A percentile compares a stretch with the other conserved stretches of the same genome.
These are phyloP conservation scores for Caenorhabditis plicata DNA, from an alignment of 2,888 invertebrate species.

Conservation along the genomic window DNA sequence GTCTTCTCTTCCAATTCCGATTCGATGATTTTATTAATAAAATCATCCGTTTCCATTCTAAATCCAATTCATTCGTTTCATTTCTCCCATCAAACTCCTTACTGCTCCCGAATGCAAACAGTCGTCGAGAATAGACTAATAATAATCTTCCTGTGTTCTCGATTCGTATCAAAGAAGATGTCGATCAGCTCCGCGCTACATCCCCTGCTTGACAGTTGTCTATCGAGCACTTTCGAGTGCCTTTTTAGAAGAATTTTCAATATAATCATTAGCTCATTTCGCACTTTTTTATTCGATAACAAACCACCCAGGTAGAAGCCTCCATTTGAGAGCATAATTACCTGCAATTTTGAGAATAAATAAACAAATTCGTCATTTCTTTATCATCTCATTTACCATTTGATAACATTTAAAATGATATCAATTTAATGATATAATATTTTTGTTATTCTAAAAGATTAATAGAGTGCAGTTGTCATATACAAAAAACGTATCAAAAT, in stretches of 20 bases:
- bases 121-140: conserved; percentile 27
- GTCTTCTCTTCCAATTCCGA: conserved; percentile 8
- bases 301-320: conserved; percentile 50
- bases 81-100: conserved; percentile 2
- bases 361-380: too few relatives aligned
- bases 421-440: too few relatives aligned
- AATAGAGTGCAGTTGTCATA: too few relatives aligned
- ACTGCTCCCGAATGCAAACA: conserved; percentile 27
- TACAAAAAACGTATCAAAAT: too few relatives aligned
- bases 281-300: conserved; percentile 18
- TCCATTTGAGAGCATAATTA: conserved; percentile 45
- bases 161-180: conserved; percentile 24
- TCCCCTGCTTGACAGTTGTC: conserved; percentile 35
- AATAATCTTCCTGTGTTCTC: conserved; percentile 16
- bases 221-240: conserved; percentile 31
- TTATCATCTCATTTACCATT: too few relatives aligned
- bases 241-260: conserved; percentile 23
- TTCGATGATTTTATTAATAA: conserved; percentile 15
- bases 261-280: conserved; percentile 22
- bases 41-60: conserved; percentile 29
- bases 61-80: background rate
- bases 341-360: too few relatives aligned
- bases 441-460: too few relatives aligned
- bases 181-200: conserved; percentile 19
- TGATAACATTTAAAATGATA: too few relatives aligned